Evolutionary conservation across 2,888 invertebrate genomes (phyloP).

Genomic region (Diarsia dahlii): DNA sequence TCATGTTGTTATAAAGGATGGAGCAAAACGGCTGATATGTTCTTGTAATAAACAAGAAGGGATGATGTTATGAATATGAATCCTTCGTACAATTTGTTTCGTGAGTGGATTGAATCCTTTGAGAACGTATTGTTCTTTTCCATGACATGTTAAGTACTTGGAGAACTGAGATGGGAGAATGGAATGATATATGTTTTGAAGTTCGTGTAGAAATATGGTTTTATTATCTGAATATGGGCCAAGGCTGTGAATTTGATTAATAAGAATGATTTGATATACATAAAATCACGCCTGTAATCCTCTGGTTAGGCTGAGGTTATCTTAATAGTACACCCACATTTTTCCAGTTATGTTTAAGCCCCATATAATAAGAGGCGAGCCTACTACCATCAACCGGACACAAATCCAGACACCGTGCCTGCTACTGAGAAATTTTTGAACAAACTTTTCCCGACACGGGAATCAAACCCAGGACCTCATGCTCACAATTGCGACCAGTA

Average conservation of each 20-base stretch:
- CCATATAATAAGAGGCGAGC: too few species aligned
- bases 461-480: too few species aligned
- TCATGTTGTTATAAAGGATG: slow-evolving; percentile 78
- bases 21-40: slow-evolving; percentile 72
- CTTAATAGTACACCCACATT: too few species aligned
- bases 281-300: too few species aligned
- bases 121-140: slow-evolving; percentile 56
- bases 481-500: too few species aligned
- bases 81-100: slow-evolving; percentile 63
- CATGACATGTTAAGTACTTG: slow-evolving; percentile 50
- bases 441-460: too few species aligned
- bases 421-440: too few species aligned
- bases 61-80: slow-evolving; percentile 71
- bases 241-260: neutral
- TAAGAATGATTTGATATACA: too few species aligned
- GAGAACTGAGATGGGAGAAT: slow-evolving; percentile 29
- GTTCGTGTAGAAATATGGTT: neutral
- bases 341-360: too few species aligned
- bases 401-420: too few species aligned
- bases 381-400: too few species aligned
- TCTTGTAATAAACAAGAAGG: slow-evolving; percentile 75
- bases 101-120: slow-evolving; percentile 64
- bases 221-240: neutral
- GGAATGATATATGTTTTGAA: slow-evolving; percentile 29
- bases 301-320: too few species aligned